Conservation (phyloP, 2,888 invertebrate genomes). For the Strigamia transsilvanica region DNA sequence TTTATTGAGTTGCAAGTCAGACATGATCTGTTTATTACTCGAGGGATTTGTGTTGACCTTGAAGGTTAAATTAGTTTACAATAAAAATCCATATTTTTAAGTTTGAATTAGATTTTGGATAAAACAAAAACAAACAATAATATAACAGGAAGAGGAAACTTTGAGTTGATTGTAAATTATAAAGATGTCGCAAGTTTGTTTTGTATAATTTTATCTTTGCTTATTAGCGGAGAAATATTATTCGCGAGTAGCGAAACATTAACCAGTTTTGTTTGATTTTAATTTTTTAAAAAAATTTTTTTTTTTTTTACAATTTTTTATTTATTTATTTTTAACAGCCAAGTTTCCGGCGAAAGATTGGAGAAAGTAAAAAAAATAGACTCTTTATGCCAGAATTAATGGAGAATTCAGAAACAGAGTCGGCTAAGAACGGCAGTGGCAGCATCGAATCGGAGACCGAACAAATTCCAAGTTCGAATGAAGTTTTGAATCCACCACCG, state of each 20-base stretch:
- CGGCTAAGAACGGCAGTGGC: slow-evolving; percentile 56
- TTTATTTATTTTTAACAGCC: slow-evolving; percentile 9
- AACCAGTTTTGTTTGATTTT: no score
- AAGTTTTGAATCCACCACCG: slow-evolving; percentile 19
- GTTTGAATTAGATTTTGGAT: no score
- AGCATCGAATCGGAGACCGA: slow-evolving; percentile 53
- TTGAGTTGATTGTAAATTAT: no score
- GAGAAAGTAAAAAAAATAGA: slow-evolving; percentile 56
- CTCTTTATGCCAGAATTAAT: slow-evolving; percentile 57
- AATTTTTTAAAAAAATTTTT: background rate
- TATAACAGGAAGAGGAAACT: no score
- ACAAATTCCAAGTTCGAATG: background rate
- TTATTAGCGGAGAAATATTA: no score
- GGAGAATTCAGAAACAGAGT: slow-evolving; percentile 58
- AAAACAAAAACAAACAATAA: no score
- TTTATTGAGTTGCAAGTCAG: background rate
- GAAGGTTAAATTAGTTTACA: background rate
- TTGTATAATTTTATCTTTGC: no score
- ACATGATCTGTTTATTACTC: background rate
- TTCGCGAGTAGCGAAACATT: no score
- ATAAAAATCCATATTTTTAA: no score
- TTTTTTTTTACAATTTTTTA: background rate
- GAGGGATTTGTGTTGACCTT: background rate
- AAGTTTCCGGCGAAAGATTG: slow-evolving; percentile 27
- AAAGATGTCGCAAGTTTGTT: no score